phyloP scores from a whole-genome alignment of 2,113 vertebrate genomes.

The Hylia prasina region DNA sequence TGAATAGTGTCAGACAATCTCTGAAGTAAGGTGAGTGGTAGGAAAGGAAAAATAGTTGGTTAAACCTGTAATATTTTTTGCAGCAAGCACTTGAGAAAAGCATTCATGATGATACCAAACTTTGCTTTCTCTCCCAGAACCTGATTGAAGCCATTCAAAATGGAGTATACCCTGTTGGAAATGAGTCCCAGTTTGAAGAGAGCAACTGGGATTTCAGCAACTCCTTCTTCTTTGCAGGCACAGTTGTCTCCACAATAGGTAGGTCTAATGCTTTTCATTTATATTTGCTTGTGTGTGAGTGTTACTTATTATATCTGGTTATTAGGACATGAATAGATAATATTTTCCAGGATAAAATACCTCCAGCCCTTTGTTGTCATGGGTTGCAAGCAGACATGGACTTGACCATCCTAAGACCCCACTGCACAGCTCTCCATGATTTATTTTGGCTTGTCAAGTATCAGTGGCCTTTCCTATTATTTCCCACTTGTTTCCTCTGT shows the following conservation, averaged over 20 bases:
- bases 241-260: conserved; percentile 71
- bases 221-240: conserved; percentile 71
- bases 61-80: not conserved
- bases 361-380: not conserved
- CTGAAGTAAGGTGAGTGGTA: not conserved
- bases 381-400: not conserved
- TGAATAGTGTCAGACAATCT: not conserved
- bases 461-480: not conserved
- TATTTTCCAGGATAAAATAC: not conserved
- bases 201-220: conserved; percentile 72
- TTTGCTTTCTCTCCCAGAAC: conserved; percentile 10
- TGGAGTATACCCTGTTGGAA: conserved; percentile 57
- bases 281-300: not conserved
- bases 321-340: not conserved
- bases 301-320: not conserved
- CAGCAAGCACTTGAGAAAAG: not conserved
- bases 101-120: not conserved
- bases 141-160: conserved; percentile 63
- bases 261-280: not conserved
- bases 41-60: not conserved
- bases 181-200: not conserved
- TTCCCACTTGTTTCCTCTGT: not conserved
- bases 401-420: not conserved
- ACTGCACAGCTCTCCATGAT: not conserved
- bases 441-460: not conserved